Conservation (phyloP, 1,140 invertebrate species). For the Monomorium pharaonis region DNA sequence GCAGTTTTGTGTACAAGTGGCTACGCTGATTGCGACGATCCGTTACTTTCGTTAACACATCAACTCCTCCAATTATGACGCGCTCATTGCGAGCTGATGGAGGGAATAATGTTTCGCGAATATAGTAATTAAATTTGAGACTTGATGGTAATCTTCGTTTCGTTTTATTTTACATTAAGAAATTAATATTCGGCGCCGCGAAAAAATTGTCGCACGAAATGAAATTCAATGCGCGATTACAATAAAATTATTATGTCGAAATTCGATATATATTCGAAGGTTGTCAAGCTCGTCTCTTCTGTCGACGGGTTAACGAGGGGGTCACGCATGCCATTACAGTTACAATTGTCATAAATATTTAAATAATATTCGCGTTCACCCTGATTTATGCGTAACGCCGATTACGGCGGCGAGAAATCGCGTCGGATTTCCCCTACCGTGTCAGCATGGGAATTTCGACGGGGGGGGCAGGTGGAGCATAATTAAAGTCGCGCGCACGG, state of each 20-base stretch:
- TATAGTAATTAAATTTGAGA: not conserved
- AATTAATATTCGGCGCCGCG: not conserved
- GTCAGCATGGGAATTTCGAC: conserved; percentile 61
- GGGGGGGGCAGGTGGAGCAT: conserved; percentile 57
- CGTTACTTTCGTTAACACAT: conserved; percentile 20
- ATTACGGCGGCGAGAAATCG: conserved; percentile 49
- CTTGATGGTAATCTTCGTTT: not conserved
- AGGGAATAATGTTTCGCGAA: conserved; percentile 1
- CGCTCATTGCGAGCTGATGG: not conserved
- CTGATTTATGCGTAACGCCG: conserved; percentile 53
- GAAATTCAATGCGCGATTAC: not conserved
- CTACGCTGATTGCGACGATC: not conserved
- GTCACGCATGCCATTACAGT: conserved; percentile 36
- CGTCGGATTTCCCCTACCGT: conserved; percentile 32
- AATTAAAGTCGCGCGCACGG: conserved; percentile 63
- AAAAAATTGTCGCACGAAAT: not conserved
- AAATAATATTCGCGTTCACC: conserved; percentile 51
- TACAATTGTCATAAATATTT: conserved; percentile 60
- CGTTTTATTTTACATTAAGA: not conserved
- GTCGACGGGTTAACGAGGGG: conserved; percentile 35
- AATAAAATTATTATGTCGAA: not conserved
- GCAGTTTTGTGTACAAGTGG: conserved; percentile 12
- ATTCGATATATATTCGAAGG: conserved; percentile 6
- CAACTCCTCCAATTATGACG: not conserved
- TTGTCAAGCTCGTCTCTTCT: conserved; percentile 2